Percentiles rank a stretch among this genome's conserved stretches.
Conservation (phyloP, 2,113 vertebrate genomes). For the Aphyosemion australe region DNA sequence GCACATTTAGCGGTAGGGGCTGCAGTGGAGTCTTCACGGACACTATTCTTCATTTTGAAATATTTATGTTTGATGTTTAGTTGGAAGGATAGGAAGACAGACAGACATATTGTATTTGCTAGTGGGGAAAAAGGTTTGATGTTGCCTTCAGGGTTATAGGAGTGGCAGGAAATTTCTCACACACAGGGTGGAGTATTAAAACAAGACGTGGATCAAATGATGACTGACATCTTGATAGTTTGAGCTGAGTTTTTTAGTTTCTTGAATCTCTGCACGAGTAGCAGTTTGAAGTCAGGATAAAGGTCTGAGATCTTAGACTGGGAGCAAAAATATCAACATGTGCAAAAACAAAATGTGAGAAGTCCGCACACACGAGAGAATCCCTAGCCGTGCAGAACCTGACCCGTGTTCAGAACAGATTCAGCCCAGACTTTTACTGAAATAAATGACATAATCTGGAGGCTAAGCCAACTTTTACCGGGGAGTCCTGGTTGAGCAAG, state of each 20-base stretch:
- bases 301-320: no score
- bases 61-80: no score
- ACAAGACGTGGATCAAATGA: conserved; percentile 11
- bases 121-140: neutral
- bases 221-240: conserved; percentile 13
- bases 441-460: conserved; percentile 50
- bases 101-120: neutral
- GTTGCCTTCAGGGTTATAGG: neutral
- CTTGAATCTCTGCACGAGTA: neutral
- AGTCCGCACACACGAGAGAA: no score
- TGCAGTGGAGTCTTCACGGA: no score
- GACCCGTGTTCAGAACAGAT: conserved; percentile 27
- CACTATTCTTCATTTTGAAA: no score
- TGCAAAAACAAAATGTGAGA: no score
- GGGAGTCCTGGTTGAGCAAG: conserved; percentile 56
- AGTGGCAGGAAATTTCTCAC: conserved; percentile 1
- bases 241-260: conserved; percentile 16
- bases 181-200: conserved; percentile 15
- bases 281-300: no score
- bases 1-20: no score
- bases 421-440: conserved; percentile 36
- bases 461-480: conserved; percentile 26
- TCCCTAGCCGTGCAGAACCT: no score
- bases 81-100: no score
- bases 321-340: no score